Evolutionary conservation across 2,113 vertebrate species (phyloP).

Genomic region (Pandion haliaetus): DNA sequence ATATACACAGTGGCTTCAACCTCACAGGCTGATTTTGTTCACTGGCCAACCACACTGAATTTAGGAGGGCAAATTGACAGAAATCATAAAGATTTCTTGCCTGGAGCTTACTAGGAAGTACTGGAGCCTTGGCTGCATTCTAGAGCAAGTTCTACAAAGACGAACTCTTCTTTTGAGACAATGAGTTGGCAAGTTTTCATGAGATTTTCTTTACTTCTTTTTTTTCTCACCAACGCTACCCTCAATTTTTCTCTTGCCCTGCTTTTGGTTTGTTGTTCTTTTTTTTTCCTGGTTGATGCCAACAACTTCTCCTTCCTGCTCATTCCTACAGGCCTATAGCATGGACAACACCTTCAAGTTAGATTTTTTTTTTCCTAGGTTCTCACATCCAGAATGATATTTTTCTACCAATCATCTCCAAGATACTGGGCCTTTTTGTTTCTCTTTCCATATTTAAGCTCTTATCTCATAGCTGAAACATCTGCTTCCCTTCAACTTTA

Average conservation of each 20-base stretch:
- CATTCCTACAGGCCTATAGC: neutral
- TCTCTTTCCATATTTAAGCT: neutral
- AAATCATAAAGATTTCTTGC: neutral
- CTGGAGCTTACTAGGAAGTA: neutral
- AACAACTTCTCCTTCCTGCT: neutral
- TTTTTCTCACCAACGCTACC: neutral
- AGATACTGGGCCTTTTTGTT: neutral
- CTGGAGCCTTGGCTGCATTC: neutral
- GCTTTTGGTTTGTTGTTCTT: neutral
- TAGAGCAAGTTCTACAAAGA: neutral
- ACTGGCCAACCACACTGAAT: neutral
- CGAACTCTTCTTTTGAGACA: accelerated
- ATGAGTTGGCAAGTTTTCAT: neutral
- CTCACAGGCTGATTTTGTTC: neutral
- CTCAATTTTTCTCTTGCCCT: neutral
- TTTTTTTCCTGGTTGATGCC: neutral
- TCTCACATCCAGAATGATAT: neutral
- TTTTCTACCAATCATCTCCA: neutral
- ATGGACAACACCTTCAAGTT: neutral
- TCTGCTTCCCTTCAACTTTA: neutral
- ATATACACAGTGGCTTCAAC: neutral
- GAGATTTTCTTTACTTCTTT: neutral
- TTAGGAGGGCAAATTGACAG: neutral
- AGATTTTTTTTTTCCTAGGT: neutral
- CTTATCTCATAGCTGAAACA: neutral